These are phyloP conservation scores for Drosophila flavopinicola DNA, from an alignment of 2,888 invertebrate species.

Conservation along the genomic window DNA sequence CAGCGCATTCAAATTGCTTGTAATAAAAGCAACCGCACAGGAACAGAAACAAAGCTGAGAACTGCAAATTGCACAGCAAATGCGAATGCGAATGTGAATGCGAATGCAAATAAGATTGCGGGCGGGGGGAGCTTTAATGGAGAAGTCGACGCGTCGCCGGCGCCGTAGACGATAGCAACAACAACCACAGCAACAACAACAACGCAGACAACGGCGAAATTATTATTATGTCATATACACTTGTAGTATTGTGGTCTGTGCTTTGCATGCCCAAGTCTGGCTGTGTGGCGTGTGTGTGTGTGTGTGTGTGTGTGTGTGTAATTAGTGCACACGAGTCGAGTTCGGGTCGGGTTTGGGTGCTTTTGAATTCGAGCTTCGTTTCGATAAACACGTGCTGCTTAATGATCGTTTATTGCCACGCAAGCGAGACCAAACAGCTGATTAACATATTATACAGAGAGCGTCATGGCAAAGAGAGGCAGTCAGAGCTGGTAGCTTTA, in stretches of 20 bases:
- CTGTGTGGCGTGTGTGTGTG: neutral
- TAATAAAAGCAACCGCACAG: slow-evolving; percentile 39
- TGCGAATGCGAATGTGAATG: slow-evolving; percentile 27
- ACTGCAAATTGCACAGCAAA: slow-evolving; percentile 33
- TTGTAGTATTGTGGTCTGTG: slow-evolving; percentile 39
- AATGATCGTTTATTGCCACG: slow-evolving; percentile 72
- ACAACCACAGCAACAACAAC: slow-evolving; percentile 25
- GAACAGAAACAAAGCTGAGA: slow-evolving; percentile 17
- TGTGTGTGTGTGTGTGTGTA: slow-evolving; percentile 18
- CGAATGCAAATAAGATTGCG: slow-evolving; percentile 24
- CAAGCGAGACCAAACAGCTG: slow-evolving; percentile 18
- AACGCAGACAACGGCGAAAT: slow-evolving; percentile 25
- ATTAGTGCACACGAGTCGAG: slow-evolving; percentile 24
- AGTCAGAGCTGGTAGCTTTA: neutral
- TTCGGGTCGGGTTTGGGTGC: too few species aligned
- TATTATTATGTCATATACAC: slow-evolving; percentile 73
- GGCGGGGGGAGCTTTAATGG: slow-evolving; percentile 37
- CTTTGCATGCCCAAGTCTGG: slow-evolving; percentile 7
- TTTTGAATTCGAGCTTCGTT: slow-evolving; percentile 9
- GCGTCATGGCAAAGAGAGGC: slow-evolving; percentile 2
- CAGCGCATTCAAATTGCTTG: slow-evolving; percentile 33
- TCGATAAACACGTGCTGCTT: slow-evolving; percentile 52
- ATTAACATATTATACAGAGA: slow-evolving; percentile 39
- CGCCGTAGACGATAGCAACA: slow-evolving; percentile 38
- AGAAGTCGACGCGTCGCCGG: slow-evolving; percentile 39